These are phyloP conservation scores for Mya arenaria DNA, from an alignment of 1,140 invertebrate genomes.

Conservation along the genomic window DNA sequence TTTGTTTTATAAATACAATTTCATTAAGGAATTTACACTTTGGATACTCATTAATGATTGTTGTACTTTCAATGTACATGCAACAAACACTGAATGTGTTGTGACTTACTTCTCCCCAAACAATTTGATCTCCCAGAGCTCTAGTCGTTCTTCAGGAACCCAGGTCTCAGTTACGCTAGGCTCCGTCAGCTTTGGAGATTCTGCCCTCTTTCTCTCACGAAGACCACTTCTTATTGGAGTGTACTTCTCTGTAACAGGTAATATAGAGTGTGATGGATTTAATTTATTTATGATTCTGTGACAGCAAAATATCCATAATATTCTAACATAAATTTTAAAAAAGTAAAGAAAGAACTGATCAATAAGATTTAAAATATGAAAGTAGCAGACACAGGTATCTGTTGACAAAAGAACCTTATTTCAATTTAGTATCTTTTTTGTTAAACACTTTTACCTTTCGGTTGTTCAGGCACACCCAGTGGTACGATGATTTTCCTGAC, in stretches of 20 bases:
- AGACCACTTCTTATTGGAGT: slow-evolving; percentile 94
- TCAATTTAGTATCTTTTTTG: neutral
- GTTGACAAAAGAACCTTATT: neutral
- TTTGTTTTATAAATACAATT: no score
- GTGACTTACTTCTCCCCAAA: slow-evolving; percentile 91
- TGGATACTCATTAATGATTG: no score
- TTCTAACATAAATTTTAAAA: no score
- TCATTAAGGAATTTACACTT: no score
- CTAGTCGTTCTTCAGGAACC: slow-evolving; percentile 97
- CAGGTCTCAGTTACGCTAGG: slow-evolving; percentile 90
- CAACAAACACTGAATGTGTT: no score
- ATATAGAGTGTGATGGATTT: no score
- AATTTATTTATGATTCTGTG: no score
- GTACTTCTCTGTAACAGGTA: slow-evolving; percentile 96
- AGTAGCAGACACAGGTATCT: neutral
- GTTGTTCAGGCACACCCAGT: slow-evolving; percentile 94
- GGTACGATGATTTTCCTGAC: slow-evolving; percentile 96
- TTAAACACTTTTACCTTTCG: slow-evolving; percentile 88
- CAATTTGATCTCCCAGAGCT: slow-evolving; percentile 98
- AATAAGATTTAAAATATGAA: neutral
- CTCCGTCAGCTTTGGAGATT: slow-evolving; percentile 77
- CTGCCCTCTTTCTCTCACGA: slow-evolving; percentile 90
- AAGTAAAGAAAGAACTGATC: no score
- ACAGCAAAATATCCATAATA: no score
- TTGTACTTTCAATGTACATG: no score